Evolutionary conservation across 2,113 vertebrate genomes (phyloP).

Genomic region (Pipra filicauda): DNA sequence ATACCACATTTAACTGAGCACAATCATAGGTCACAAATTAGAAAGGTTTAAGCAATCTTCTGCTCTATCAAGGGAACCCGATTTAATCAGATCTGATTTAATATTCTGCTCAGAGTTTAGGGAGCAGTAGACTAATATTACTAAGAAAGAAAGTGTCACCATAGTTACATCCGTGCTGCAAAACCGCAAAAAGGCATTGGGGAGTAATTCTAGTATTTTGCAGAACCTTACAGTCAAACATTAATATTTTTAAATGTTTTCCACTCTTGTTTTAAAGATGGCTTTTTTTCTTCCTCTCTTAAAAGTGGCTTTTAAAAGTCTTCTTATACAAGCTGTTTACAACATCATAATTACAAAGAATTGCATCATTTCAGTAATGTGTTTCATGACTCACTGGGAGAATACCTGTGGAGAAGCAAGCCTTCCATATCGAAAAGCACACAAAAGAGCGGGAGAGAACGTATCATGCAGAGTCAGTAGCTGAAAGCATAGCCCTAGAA

Average conservation of each 20-base stretch:
- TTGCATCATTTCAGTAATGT: neutral
- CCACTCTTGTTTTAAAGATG: neutral
- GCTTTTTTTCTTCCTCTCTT: too few species aligned
- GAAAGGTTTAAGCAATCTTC: slow-evolving; percentile 68
- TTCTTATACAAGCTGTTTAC: neutral
- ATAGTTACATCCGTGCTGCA: neutral
- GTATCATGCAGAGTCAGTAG: neutral
- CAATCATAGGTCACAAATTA: slow-evolving; percentile 72
- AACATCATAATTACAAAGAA: neutral
- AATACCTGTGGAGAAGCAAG: neutral
- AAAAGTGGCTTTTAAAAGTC: neutral
- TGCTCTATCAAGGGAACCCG: slow-evolving; percentile 53
- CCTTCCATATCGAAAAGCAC: neutral
- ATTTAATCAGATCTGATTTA: slow-evolving; percentile 69
- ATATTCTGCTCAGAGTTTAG: slow-evolving; percentile 54
- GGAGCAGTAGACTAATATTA: slow-evolving; percentile 27
- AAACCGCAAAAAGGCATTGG: neutral
- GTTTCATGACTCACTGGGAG: neutral
- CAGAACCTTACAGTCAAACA: neutral
- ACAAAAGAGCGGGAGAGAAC: neutral
- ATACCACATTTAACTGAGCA: slow-evolving; percentile 67
- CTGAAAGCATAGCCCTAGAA: neutral
- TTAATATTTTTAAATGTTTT: neutral
- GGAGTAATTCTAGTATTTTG: neutral
- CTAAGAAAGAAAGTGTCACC: slow-evolving; percentile 42